Base-by-base conservation (phyloP, 2,797 vertebrate genomes). In the Phoxinus dragarum region DNA sequence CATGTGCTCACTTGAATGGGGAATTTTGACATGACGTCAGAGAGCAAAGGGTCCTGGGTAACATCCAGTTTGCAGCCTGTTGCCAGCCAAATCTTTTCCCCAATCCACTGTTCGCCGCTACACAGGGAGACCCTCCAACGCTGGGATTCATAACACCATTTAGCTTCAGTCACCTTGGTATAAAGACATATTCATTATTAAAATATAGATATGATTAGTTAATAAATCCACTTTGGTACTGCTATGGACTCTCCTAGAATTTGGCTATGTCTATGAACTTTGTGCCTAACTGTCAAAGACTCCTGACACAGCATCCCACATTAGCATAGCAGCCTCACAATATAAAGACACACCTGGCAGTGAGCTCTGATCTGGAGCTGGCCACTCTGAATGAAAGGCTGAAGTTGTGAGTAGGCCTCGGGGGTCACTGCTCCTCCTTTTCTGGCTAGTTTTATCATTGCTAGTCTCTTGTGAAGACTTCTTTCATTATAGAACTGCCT, bases 341-440 rank as follows among this genome's bases (percentile, higher is more conserved):
- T 40, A 27, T 4, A 78, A 64, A 7, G 21, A 72, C 36, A 31
- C 88, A 95, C 94, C 95, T 96, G 93, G 86, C 95, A 94, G 88
- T 95, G 94, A 1, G 94, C 90, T 91, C 87, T 94, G 67, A 96
- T 87, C 1, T 91, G 89, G 86, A 96, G 92, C 81, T 87, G 90
- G 68, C 94, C 92, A 0, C 56, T 92, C 87, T 86, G 82, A 73
- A 96, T 95, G 90, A 92, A 94, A 0, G 95, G 93, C 89, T 93
- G 91, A 3, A 96, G 91, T 11, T 95, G 94, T 64, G 92, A 73
- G 80, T 96, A 96, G 49, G 94, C 95, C 92, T 96, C 95, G 0
- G 96, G 95, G 6, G 95, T 96, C 81, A 96, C 92, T 0, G 95
- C 95, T 0, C 95, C 95, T 67, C 95, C 95, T 90, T 96, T 96